Evolutionary conservation across 2,797 vertebrate species (phyloP).

Genomic region (Poeciliopsis gracilis): DNA sequence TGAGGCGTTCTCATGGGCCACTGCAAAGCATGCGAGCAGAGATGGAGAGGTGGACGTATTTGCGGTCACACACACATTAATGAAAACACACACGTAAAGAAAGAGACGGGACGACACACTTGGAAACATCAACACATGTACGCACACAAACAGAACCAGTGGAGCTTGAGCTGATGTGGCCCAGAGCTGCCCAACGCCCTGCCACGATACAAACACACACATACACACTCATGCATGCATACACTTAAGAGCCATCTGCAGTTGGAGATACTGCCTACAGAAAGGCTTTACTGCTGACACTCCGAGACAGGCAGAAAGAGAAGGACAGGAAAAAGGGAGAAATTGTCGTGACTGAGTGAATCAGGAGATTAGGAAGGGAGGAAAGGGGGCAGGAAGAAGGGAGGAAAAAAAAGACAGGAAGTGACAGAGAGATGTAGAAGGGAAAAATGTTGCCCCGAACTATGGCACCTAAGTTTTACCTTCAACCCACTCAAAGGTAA

Average conservation of each 20-base stretch:
- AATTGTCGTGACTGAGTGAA: slow-evolving; percentile 44
- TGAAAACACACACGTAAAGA: slow-evolving; percentile 28
- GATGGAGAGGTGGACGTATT: slow-evolving; percentile 23
- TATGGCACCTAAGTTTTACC: slow-evolving; percentile 36
- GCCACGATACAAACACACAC: slow-evolving; percentile 45
- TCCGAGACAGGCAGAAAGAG: slow-evolving; percentile 51
- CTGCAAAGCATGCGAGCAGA: slow-evolving; percentile 60
- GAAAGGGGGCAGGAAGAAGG: not conserved
- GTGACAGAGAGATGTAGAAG: slow-evolving; percentile 24
- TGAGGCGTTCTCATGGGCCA: slow-evolving; percentile 78
- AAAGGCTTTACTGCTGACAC: slow-evolving; percentile 73
- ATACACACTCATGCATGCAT: slow-evolving; percentile 35
- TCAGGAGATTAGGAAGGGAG: slow-evolving; percentile 38
- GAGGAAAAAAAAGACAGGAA: slow-evolving; percentile 20
- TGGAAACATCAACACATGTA: slow-evolving; percentile 70
- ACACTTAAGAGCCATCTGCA: slow-evolving; percentile 79
- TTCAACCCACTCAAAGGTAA: slow-evolving; percentile 42
- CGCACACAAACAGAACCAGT: slow-evolving; percentile 73
- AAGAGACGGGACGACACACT: slow-evolving; percentile 60
- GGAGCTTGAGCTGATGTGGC: slow-evolving; percentile 82
- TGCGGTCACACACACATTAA: slow-evolving; percentile 4
- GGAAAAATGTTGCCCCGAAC: slow-evolving; percentile 19
- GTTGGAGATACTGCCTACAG: slow-evolving; percentile 75
- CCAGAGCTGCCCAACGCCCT: slow-evolving; percentile 74
- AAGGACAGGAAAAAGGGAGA: slow-evolving; percentile 32